These are phyloP conservation scores for Mirza zaza DNA, from an alignment of 2,113 vertebrate genomes.

Conservation along the genomic window DNA sequence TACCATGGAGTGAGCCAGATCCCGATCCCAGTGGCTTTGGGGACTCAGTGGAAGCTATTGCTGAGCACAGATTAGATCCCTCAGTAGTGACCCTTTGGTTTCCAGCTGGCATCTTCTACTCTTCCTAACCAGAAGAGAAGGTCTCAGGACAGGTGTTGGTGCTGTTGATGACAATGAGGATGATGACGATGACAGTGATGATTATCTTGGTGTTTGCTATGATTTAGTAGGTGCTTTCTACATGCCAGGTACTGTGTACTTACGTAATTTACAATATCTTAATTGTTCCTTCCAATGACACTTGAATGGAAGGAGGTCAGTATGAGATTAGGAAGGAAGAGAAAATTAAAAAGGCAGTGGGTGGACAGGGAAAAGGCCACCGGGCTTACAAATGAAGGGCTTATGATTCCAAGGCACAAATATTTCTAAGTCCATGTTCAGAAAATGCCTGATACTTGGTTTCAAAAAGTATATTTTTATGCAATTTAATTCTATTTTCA, in stretches of 20 bases:
- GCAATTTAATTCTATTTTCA: constrained; percentile 55
- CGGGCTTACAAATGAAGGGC: background rate
- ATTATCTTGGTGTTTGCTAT: background rate
- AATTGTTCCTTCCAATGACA: background rate
- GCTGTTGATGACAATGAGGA: too few relatives aligned
- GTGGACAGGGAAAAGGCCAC: background rate
- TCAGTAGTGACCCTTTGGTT: background rate
- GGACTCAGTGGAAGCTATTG: background rate
- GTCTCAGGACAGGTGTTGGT: background rate
- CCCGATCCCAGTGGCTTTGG: background rate
- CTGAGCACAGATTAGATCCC: background rate
- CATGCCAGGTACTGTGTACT: background rate
- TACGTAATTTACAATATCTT: background rate
- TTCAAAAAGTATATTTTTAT: constrained; percentile 58
- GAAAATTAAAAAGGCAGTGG: background rate
- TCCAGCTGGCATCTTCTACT: background rate
- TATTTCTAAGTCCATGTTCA: background rate
- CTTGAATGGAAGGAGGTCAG: background rate
- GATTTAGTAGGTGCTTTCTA: background rate
- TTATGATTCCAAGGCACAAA: background rate
- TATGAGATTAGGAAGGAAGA: background rate
- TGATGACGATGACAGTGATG: background rate
- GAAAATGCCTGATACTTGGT: constrained; percentile 3
- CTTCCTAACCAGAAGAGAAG: background rate
- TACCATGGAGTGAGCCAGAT: background rate